phyloP scores from a whole-genome alignment of 1,140 invertebrate genomes.

The Doryteuthis pealeii region DNA sequence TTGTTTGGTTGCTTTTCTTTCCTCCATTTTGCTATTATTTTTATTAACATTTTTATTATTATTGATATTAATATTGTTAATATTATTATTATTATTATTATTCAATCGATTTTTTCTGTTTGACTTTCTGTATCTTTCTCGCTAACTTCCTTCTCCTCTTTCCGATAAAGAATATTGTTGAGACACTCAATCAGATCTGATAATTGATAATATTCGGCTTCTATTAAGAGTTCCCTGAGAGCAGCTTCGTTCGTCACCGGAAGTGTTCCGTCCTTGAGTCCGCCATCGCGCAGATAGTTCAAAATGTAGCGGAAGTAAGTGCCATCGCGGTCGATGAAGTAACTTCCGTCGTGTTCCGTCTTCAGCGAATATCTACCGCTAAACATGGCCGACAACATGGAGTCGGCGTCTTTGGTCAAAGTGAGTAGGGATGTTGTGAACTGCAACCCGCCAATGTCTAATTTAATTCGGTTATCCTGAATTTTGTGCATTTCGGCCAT shows the following conservation, averaged over 20 bases:
- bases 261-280: conserved; percentile 51
- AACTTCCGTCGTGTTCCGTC: conserved; percentile 15
- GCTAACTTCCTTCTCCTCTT: neutral
- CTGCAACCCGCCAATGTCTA: conserved; percentile 57
- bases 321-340: conserved; percentile 55
- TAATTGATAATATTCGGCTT: conserved; percentile 53
- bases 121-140: neutral
- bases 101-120: neutral
- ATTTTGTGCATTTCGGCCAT: conserved; percentile 51
- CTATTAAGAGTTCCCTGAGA: conserved; percentile 47
- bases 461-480: conserved; percentile 49
- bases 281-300: conserved; percentile 51
- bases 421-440: conserved; percentile 57
- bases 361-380: conserved; percentile 39
- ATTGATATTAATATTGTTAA: no score
- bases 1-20: neutral
- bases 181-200: conserved; percentile 42
- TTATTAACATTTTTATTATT: no score
- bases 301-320: conserved; percentile 55
- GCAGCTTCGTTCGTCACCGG: conserved; percentile 39
- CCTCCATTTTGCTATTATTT: neutral
- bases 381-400: conserved; percentile 59
- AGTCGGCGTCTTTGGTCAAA: conserved; percentile 48
- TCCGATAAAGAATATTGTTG: conserved; percentile 26
- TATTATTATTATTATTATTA: no score